Base-by-base conservation (phyloP, 1,140 invertebrate species). In the Augochlora pura region DNA sequence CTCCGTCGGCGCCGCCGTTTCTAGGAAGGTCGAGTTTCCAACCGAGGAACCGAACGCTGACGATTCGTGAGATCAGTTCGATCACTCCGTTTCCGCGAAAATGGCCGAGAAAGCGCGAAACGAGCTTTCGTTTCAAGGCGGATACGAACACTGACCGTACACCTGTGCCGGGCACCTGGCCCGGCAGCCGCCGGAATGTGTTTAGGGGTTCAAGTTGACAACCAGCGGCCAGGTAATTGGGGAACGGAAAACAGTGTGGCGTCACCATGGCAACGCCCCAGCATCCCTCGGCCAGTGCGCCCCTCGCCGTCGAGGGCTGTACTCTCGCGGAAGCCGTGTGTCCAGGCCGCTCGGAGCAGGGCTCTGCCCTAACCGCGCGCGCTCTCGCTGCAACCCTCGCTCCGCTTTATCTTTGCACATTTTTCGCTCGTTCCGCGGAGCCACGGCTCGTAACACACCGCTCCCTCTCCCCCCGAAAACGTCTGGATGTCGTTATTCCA, bases 201-300 rank as follows among this genome's bases (percentile, higher is more conserved):
- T 77, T 80, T 64, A 63, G 62, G 81, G 84, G 83, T 80, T 84
- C 71, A 71, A 84, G 86, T 89, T 89, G 84, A 83, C 86, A 86
- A 89, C 85, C 82, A 78, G 82, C 69, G 84, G 67, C 80, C 82
- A 88, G 87, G 88, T 91, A 91, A 91, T 91, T 90, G 87, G 82
- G 88, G 89, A 86, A 91, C 83, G 81, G 87, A 89, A 91, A 91
- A 91, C 87, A 91, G 87, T 89, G 88, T 89, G 81, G 63, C 64
- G 86, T 90, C 63, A 70, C 83, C 86, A 90, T 91, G 73, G 87
- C 84, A 91, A 91, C 90, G 75, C 90, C 89, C 91, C 75, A 84
- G 71, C 81, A 80, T 87, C 86, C 85, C 69, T 84, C 23, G 49
- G 27, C 16, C 18, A 76, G 39, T n/a, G n/a, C n/a, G n/a, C n/a